Base-by-base conservation (phyloP, 2,888 invertebrate species). In the Brachylomia viminalis region DNA sequence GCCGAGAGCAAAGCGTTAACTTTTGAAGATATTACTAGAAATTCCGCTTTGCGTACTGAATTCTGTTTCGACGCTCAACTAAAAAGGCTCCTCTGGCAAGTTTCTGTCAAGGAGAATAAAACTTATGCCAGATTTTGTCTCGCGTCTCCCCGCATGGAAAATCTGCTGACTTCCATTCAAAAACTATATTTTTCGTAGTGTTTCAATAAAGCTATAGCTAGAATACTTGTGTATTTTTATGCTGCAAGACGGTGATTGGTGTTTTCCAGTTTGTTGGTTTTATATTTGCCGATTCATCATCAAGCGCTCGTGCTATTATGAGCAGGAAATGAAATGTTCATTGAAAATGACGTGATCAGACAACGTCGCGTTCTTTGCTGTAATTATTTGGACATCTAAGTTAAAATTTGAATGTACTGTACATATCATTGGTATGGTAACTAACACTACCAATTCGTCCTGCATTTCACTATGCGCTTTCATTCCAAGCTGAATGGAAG, bases 51-150 rank as follows among this genome's bases (percentile, higher is more conserved):
- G 83, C 76, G 66, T 64, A 82, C 77, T 86, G 82, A 87, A 87
- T 88, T 87, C 82, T 87, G 89, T 87, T 84, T 88, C 80, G 73
- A 80, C 80, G 82, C 83, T 86, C 86, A 85, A 86, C 84, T 86
- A 84, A 88, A 87, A 88, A 88, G 88, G 79, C 80, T 84, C 82
- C 68, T 80, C 86, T 81, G 77, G 80, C 77, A 88, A 88, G 77
- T 88, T 88, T 88, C 89, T 82, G 86, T 88, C 87, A 84, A 83
- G 83, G 69, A 87, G 84, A 87, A 88, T 88, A 88, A 88, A 88
- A 88, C 80, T 87, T 87, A 75, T 78, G 77, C 77, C 85, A 87
- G 88, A 88, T 88, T 88, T 88, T 80, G 88, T 88, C 78, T 88
- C 84, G 80, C 82, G 58, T 78, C 76, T 84, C 72, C 85, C 82